phyloP scores from a whole-genome alignment of 23 tunicate species.

The Clavelina lepadiformis region DNA sequence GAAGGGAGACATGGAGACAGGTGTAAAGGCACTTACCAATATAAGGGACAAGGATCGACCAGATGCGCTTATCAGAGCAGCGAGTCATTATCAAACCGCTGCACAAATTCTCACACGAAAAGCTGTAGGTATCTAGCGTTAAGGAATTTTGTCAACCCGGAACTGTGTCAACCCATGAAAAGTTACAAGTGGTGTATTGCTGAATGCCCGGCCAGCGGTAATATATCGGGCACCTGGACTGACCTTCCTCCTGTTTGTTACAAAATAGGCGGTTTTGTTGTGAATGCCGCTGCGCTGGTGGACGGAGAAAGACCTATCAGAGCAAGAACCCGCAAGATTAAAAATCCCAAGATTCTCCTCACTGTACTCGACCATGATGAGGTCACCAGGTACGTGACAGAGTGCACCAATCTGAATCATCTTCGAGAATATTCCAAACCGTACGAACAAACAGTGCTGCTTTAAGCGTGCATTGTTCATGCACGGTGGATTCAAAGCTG shows the following conservation, averaged over 20 bases:
- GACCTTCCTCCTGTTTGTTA: constrained; percentile 78
- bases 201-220: constrained; percentile 67
- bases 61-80: constrained; percentile 34
- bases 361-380: constrained; percentile 15
- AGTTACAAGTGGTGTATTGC: constrained; percentile 29
- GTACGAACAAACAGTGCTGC: constrained; percentile 37
- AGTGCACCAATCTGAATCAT: constrained; percentile 7
- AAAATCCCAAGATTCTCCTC: constrained; percentile 30
- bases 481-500: too few relatives aligned
- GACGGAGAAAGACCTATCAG: constrained; percentile 67
- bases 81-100: constrained; percentile 72
- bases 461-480: constrained; percentile 56
- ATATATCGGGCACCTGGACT: constrained; percentile 64
- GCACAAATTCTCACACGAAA: constrained; percentile 51
- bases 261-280: constrained; percentile 57
- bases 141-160: constrained; percentile 13
- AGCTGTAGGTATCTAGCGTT: constrained; percentile 34
- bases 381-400: constrained; percentile 6
- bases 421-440: constrained; percentile 41
- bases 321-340: constrained; percentile 33
- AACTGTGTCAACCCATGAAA: not conserved
- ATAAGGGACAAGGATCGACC: constrained; percentile 21
- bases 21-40: constrained; percentile 29
- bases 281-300: constrained; percentile 45
- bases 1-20: constrained; percentile 5